Conservation (phyloP, 2,888 invertebrate genomes). For the Calliopum simillimum region DNA sequence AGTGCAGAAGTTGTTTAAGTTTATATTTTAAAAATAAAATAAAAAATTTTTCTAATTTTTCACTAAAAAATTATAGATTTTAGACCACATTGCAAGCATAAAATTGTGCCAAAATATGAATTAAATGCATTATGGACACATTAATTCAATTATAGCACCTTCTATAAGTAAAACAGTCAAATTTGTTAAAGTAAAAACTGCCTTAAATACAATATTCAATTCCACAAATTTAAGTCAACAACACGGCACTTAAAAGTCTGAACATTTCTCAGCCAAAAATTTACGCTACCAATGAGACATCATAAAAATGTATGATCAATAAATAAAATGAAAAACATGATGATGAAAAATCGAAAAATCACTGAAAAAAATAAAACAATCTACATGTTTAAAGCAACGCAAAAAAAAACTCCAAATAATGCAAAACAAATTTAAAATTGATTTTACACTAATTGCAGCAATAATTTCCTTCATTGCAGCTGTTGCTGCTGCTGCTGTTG, state of each 20-base stretch:
- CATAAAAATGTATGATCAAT: slow-evolving; percentile 10
- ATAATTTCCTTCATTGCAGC: slow-evolving; percentile 23
- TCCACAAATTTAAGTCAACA: no score
- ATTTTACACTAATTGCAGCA: slow-evolving; percentile 30
- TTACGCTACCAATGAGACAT: not conserved
- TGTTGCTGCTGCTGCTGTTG: not conserved
- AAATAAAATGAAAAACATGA: slow-evolving; percentile 5
- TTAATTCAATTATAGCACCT: not conserved
- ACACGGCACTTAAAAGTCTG: no score
- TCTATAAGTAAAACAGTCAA: no score
- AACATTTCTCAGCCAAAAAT: no score
- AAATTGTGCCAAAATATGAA: no score
- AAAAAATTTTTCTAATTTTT: no score
- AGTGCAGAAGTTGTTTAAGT: no score
- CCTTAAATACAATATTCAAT: not conserved
- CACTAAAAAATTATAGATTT: no score
- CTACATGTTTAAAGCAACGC: not conserved
- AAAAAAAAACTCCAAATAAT: slow-evolving; percentile 1
- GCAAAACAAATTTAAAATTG: slow-evolving; percentile 28
- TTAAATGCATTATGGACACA: no score
- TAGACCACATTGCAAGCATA: no score
- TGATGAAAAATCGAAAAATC: not conserved
- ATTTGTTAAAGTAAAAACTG: not conserved
- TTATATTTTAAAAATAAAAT: no score
- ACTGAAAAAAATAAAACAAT: not conserved